Percentiles rank a stretch among this genome's conserved stretches.
These are phyloP conservation scores for Penaeus vannamei DNA, from an alignment of 1,140 invertebrate species.

Conservation along the genomic window DNA sequence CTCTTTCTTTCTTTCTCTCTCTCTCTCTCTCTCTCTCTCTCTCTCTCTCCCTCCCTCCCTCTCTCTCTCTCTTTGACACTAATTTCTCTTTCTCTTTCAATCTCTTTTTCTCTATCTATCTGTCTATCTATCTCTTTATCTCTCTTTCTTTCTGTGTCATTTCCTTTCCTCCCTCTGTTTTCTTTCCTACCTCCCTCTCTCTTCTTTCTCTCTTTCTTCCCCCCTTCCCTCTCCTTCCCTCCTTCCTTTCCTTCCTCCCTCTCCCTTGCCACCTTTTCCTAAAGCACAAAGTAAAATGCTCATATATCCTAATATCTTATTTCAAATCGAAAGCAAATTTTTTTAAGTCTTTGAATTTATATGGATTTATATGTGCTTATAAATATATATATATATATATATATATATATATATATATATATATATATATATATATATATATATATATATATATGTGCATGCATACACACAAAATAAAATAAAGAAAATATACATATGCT, in stretches of 20 bases:
- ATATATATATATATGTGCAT: no score
- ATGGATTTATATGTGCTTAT: no score
- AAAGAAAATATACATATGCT: neutral
- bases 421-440: no score
- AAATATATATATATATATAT: no score
- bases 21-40: neutral
- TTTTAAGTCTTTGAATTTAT: no score
- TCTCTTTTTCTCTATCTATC: neutral
- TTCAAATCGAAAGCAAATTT: no score
- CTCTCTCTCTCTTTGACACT: neutral
- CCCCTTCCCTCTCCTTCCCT: neutral
- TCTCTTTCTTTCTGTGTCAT: neutral
- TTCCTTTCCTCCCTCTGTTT: conserved; percentile 3
- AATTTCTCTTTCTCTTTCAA: neutral
- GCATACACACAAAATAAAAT: no score
- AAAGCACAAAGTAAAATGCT: no score
- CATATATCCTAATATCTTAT: no score
- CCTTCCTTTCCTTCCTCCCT: neutral
- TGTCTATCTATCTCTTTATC: neutral
- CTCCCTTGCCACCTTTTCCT: neutral
- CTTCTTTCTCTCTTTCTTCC: neutral
- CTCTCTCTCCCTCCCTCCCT: neutral
- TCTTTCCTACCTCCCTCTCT: neutral
- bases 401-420: no score
- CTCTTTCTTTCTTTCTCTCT: neutral